Evolutionary conservation across 2,888 invertebrate genomes (phyloP), one percentile per base, ranked within the genome.

Genomic region (Balanococcus diminutus): DNA sequence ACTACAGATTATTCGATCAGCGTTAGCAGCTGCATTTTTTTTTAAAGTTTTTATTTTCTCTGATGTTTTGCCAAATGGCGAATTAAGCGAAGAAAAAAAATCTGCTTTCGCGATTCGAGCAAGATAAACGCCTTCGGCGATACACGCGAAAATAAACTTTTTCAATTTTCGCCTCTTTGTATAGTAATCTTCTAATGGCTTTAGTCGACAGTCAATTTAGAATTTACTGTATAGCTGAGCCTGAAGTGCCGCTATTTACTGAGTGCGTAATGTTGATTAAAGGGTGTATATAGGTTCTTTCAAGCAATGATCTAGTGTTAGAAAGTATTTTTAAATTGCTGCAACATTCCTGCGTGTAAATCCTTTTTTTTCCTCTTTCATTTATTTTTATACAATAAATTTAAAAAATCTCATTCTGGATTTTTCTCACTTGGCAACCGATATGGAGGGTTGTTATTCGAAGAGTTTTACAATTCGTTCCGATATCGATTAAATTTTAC

Each of bases 61-160:
- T 79, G 75, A 79, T 79, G 75, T 79, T 79, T 79, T 79, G 75
- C 75, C 75, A 79, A 79, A 79, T 36, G 75, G 75, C 75, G 75
- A 79, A 79, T 79, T 79, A 79, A 79, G 75, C 36, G 36, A 79
- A 32, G 75, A 36, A 36, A 79, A n/a, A 75, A 79, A 79, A 79
- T 79, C 75, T 36, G 75, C 75, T 79, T 79, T 79, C 75, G 36
- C 75, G 75, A 79, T 79, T 36, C 75, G 25, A 32, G 75, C 36
- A 36, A 79, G 75, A 79, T 79, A 79, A 79, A 79, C 75, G 75
- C 75, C 75, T 36, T 79, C 32, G 11, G 36, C 75, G 75, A 79
- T 79, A 79, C 75, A 79, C 75, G 75, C 75, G 75, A 79, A 79
- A 79, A 79, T 79, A 79, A 79, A 79, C 75, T 79, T 79, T 79